A percentile compares a stretch with the other conserved stretches of the same genome.
Conservation (phyloP, 2,888 invertebrate species). For the Cataglyphis rosenhaueri region DNA sequence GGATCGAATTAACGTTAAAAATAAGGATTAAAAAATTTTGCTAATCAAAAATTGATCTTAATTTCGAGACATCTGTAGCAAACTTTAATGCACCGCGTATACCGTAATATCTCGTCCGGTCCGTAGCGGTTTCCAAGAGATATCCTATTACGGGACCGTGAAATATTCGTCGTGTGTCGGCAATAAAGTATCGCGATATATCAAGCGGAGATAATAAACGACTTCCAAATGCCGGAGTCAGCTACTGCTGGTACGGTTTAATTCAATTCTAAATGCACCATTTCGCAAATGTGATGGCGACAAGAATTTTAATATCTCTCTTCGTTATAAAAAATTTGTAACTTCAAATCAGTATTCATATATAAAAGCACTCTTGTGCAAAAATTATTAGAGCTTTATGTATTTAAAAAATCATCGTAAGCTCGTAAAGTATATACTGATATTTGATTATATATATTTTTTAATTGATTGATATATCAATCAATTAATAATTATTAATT, state of each 20-base stretch:
- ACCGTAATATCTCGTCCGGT: constrained; percentile 43
- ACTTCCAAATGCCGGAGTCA: constrained; percentile 38
- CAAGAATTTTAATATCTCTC: constrained; percentile 5
- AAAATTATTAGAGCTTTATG: neutral
- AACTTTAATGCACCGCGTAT: constrained; percentile 17
- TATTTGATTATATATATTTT: no score
- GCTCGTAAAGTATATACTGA: no score
- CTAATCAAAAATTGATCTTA: constrained; percentile 9
- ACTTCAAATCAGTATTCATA: neutral
- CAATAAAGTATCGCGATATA: constrained; percentile 58
- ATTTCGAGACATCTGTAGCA: constrained; percentile 11
- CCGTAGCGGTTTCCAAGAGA: constrained; percentile 20
- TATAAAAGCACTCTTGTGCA: neutral
- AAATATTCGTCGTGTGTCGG: constrained; percentile 52
- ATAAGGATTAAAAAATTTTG: neutral
- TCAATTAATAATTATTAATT: neutral
- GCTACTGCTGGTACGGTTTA: constrained; percentile 46
- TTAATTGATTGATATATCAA: neutral
- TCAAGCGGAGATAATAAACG: constrained; percentile 57
- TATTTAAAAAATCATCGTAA: neutral
- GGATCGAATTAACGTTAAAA: neutral
- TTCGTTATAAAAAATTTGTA: neutral
- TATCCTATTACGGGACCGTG: constrained; percentile 51
- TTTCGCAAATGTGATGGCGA: constrained; percentile 26
- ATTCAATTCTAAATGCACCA: constrained; percentile 17